Evolutionary conservation across 1,140 invertebrate genomes (phyloP).

Genomic region (Drosophila baimaii): DNA sequence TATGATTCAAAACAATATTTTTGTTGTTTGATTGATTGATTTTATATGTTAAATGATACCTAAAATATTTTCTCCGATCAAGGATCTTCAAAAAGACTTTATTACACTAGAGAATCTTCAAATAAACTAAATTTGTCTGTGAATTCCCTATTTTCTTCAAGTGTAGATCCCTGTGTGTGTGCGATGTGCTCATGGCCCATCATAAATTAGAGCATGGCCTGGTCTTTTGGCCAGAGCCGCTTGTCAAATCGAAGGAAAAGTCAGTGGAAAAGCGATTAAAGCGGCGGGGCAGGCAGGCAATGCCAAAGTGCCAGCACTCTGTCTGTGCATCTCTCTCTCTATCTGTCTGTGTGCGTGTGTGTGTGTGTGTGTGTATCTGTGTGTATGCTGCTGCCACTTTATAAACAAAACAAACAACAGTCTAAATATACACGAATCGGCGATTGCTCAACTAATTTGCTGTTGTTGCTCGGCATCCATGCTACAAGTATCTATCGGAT

Average conservation of each 20-base stretch:
- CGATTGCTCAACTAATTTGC: constrained; percentile 82
- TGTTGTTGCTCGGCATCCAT: constrained; percentile 71
- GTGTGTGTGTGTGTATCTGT: constrained; percentile 22
- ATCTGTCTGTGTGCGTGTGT: constrained; percentile 5
- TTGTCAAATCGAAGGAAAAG: constrained; percentile 69
- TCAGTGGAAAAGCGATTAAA: constrained; percentile 65
- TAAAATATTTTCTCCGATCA: no score
- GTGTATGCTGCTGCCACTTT: constrained; percentile 75
- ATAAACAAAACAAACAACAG: constrained; percentile 81
- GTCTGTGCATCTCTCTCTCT: constrained; percentile 8
- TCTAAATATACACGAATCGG: constrained; percentile 78
- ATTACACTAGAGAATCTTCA: no score
- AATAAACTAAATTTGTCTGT: not conserved
- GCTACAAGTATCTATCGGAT: constrained; percentile 45
- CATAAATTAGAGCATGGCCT: constrained; percentile 71
- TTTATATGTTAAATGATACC: no score
- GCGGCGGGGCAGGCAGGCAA: constrained; percentile 53
- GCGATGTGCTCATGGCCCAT: constrained; percentile 48
- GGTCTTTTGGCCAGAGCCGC: constrained; percentile 49
- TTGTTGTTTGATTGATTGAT: no score
- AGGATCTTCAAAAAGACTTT: no score
- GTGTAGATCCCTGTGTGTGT: constrained; percentile 1
- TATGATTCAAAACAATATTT: no score
- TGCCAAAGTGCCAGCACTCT: constrained; percentile 59
- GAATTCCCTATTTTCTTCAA: not conserved